Conservation (phyloP, 92 coral and sea anemone species). For the Umimayanthus chanpuru region DNA sequence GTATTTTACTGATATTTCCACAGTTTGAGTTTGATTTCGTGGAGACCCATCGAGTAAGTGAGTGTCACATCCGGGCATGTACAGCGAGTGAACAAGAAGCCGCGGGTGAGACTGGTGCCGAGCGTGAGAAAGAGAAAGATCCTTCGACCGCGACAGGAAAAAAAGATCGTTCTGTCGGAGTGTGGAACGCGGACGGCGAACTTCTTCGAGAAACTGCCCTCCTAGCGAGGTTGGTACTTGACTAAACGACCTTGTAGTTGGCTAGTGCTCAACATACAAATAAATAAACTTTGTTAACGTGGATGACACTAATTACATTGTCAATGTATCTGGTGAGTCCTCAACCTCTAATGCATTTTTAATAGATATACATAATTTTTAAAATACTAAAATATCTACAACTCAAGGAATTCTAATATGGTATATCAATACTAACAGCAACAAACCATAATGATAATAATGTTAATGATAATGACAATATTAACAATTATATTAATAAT, state of each 20-base stretch:
- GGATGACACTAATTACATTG: no score
- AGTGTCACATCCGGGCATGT: slow-evolving; percentile 70
- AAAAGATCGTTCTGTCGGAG: slow-evolving; percentile 58
- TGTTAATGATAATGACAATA: no score
- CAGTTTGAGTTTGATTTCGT: slow-evolving; percentile 84
- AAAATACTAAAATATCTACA: no score
- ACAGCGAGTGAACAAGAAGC: slow-evolving; percentile 30
- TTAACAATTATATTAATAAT: no score
- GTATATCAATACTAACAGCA: no score
- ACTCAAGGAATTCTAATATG: no score
- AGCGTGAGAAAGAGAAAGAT: slow-evolving; percentile 39
- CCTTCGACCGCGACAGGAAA: slow-evolving; percentile 37
- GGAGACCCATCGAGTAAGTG: slow-evolving; percentile 72
- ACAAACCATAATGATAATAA: no score
- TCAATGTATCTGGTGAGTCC: no score
- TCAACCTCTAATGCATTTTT: not conserved
- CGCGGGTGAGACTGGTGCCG: slow-evolving; percentile 27
- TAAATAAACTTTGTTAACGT: no score
- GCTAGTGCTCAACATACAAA: not conserved
- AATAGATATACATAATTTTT: not conserved
- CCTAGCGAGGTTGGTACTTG: slow-evolving; percentile 57
- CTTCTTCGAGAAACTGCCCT: slow-evolving; percentile 66
- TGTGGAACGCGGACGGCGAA: slow-evolving; percentile 91
- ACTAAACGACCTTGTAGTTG: not conserved
- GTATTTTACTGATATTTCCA: not conserved